Evolutionary conservation across 1,140 invertebrate genomes (phyloP).

Genomic region (Drosophila quadrilineata): DNA sequence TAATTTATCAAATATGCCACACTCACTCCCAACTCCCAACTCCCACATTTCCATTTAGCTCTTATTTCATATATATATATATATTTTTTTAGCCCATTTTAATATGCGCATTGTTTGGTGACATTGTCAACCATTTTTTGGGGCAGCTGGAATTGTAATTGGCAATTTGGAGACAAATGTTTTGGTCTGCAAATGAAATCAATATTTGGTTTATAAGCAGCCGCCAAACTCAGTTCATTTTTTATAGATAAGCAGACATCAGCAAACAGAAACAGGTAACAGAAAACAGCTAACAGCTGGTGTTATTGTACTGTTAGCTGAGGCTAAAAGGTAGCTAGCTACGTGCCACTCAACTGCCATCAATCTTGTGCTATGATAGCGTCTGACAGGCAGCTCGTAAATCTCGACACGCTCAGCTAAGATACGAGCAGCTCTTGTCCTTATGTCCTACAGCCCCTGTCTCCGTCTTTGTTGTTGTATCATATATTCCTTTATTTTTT

Average conservation of each 20-base stretch:
- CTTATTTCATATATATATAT: neutral
- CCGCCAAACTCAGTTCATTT: constrained; percentile 51
- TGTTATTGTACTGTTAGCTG: constrained; percentile 2
- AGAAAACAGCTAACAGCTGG: constrained; percentile 23
- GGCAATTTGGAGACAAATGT: constrained; percentile 23
- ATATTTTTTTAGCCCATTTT: constrained; percentile 1
- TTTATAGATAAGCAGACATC: constrained; percentile 58
- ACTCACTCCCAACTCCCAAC: no score
- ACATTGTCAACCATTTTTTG: constrained; percentile 35
- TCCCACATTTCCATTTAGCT: neutral
- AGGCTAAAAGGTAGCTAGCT: no score
- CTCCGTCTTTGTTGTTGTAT: constrained; percentile 46
- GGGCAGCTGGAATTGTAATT: constrained; percentile 45
- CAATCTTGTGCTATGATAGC: constrained; percentile 73
- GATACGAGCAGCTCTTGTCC: no score
- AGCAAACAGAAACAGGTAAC: constrained; percentile 1
- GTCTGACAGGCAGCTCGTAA: constrained; percentile 71
- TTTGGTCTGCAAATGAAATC: constrained; percentile 28
- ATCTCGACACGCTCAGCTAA: constrained; percentile 67
- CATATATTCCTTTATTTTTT: constrained; percentile 6
- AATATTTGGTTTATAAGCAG: constrained; percentile 54
- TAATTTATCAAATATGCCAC: constrained; percentile 70
- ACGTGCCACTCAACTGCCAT: constrained; percentile 58
- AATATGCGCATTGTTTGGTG: constrained; percentile 46
- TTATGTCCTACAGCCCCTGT: no score